Percentiles rank a stretch among this genome's conserved stretches.
phyloP scores from a whole-genome alignment of 1,140 invertebrate species.

The Sipha flava region DNA sequence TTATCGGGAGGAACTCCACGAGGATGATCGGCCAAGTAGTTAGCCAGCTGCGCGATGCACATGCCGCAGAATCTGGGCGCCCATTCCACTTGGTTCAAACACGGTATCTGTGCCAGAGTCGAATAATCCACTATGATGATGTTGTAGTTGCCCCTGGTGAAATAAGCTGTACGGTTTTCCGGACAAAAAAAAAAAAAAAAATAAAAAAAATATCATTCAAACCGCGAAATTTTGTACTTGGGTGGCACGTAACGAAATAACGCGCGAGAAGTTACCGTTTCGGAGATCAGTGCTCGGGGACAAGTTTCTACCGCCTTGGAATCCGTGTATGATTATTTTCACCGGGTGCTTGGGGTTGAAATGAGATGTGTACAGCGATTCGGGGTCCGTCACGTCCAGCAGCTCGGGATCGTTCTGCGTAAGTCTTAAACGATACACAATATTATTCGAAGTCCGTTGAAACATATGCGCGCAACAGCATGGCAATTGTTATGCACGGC shows the following conservation, averaged over 20 bases:
- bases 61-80: constrained; percentile 67
- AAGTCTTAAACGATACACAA: constrained; percentile 50
- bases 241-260: too few relatives aligned
- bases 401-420: constrained; percentile 64
- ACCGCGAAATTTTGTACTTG: not conserved
- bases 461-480: too few relatives aligned
- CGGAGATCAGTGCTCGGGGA: constrained; percentile 72
- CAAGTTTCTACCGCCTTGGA: constrained; percentile 66
- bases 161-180: constrained; percentile 54
- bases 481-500: too few relatives aligned
- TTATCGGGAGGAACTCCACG: constrained; percentile 60
- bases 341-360: constrained; percentile 66
- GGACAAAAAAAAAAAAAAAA: not conserved
- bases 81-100: constrained; percentile 72
- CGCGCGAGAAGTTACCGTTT: constrained; percentile 51
- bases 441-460: too few relatives aligned
- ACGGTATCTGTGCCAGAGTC: constrained; percentile 68
- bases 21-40: constrained; percentile 67
- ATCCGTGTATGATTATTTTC: constrained; percentile 74
- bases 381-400: constrained; percentile 57
- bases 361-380: constrained; percentile 58
- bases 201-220: not conserved
- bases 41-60: constrained; percentile 70
- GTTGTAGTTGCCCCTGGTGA: constrained; percentile 68
- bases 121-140: constrained; percentile 80